Evolutionary conservation across 2,797 vertebrate species (phyloP), one percentile per base, ranked within the genome.

Genomic region (Chloroceryle inda): DNA sequence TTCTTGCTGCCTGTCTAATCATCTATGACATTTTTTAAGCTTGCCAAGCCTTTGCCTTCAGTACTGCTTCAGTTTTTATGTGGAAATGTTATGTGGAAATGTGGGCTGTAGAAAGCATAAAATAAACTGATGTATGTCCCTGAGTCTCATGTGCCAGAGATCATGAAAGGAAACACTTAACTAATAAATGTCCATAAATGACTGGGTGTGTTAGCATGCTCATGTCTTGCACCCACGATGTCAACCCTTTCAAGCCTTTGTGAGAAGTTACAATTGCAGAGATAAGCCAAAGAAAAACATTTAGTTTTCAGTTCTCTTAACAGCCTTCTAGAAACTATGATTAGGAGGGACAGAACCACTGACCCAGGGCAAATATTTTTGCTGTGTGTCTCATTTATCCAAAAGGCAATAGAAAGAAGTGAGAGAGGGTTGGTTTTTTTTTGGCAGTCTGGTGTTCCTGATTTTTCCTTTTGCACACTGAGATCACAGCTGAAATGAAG

Each of bases 51-150:
- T 68, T 87, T 82, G 61, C 75, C 61, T 92, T 89, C 79, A 66
- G 73, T 62, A 44, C 45, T 27, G 24, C 75, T 92, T 80, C 20
- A 50, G 87, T 45, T 91, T 50, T 88, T 92, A 75, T 81, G 86
- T 85, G 73, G 79, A 94, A 94, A 20, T 38, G 53, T 88, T 92
- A 75, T 81, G 86, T 85, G 73, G 79, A 94, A 94, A 20, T 38
- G 38, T 59, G 59, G 73, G 27, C 69, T 88, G 45, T 18, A 56
- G 82, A 68, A 67, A 89, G 6, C 24, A 73, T 38, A 80, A 91
- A 94, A 83, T 58, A 83, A 94, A 66, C n/a, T 58, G 52, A 71
- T 11, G 1, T 40, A 38, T 42, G 31, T 69, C 53, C 33, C 13
- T 6, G 69, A 74, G 44, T 26, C 42, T 85, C 31, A 35, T 5